These are phyloP conservation scores for Harpalus rubripes DNA, from an alignment of 2,888 invertebrate species.

Conservation along the genomic window DNA sequence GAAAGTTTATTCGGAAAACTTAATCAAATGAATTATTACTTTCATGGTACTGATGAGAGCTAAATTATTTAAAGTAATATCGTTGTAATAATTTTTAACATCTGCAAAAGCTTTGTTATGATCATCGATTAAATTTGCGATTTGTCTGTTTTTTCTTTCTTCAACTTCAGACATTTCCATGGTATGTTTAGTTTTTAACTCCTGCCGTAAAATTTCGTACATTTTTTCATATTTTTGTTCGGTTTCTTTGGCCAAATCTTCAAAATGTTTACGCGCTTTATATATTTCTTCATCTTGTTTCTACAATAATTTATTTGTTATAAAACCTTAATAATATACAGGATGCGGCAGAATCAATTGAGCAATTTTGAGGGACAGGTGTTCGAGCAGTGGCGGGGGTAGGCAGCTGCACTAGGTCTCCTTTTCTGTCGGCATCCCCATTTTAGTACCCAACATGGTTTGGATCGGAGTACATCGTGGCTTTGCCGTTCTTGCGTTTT, in stretches of 20 bases:
- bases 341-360: too few relatives aligned
- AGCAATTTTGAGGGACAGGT: too few relatives aligned
- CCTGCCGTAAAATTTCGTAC: slow-evolving; percentile 84
- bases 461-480: too few relatives aligned
- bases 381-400: too few relatives aligned
- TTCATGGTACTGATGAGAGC: slow-evolving; percentile 94
- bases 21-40: slow-evolving; percentile 75
- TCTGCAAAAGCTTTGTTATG: slow-evolving; percentile 93
- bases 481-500: too few relatives aligned
- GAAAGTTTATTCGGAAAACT: neutral
- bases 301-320: slow-evolving; percentile 70
- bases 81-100: slow-evolving; percentile 96
- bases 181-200: slow-evolving; percentile 86
- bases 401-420: too few relatives aligned
- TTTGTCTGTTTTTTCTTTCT: slow-evolving; percentile 93
- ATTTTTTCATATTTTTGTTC: slow-evolving; percentile 87
- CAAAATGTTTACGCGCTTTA: slow-evolving; percentile 82
- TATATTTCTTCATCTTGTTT: slow-evolving; percentile 79
- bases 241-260: slow-evolving; percentile 84
- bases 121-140: slow-evolving; percentile 87
- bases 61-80: slow-evolving; percentile 95
- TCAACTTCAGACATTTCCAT: slow-evolving; percentile 94
- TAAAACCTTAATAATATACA: slow-evolving; percentile 13
- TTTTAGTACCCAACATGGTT: too few relatives aligned
- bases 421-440: too few relatives aligned